Evolutionary conservation across 2,888 invertebrate genomes (phyloP).

Genomic region (Caenorhabditis angaria): DNA sequence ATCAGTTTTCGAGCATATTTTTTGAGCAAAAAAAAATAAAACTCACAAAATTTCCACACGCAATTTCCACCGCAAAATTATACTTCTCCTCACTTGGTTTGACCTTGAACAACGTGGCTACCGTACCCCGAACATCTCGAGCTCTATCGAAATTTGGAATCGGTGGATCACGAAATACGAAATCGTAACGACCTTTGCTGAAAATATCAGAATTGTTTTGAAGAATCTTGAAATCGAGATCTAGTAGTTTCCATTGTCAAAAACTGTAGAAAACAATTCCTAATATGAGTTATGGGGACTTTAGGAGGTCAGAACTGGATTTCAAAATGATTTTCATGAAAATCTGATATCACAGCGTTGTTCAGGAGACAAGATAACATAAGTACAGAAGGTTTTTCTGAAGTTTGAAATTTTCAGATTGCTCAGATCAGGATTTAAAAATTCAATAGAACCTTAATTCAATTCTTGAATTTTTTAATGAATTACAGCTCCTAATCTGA

Average conservation of each 20-base stretch:
- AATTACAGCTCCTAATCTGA: not conserved
- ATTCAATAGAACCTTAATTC: too few relatives aligned
- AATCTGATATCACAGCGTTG: too few relatives aligned
- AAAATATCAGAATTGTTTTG: not conserved
- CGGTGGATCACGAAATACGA: constrained; percentile 24
- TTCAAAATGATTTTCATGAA: too few relatives aligned
- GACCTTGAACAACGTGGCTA: constrained; percentile 83
- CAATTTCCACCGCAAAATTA: constrained; percentile 85
- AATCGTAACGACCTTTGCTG: constrained; percentile 20
- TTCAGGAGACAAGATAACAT: too few relatives aligned
- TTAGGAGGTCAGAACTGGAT: too few relatives aligned
- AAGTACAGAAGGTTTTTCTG: too few relatives aligned
- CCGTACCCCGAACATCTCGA: constrained; percentile 77
- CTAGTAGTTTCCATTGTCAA: too few relatives aligned
- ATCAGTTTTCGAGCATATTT: constrained; percentile 4
- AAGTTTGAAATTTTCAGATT: too few relatives aligned
- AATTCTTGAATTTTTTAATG: constrained; percentile 1
- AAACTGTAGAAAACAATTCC: too few relatives aligned
- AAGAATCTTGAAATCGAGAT: too few relatives aligned
- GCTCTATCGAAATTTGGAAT: constrained; percentile 22
- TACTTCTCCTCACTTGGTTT: constrained; percentile 74
- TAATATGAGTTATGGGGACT: too few relatives aligned
- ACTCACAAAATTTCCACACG: constrained; percentile 84
- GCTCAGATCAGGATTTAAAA: too few relatives aligned
- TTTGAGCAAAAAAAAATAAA: constrained; percentile 5